phyloP scores from a whole-genome alignment of 2,888 invertebrate species.

The Harmothoe impar region DNA sequence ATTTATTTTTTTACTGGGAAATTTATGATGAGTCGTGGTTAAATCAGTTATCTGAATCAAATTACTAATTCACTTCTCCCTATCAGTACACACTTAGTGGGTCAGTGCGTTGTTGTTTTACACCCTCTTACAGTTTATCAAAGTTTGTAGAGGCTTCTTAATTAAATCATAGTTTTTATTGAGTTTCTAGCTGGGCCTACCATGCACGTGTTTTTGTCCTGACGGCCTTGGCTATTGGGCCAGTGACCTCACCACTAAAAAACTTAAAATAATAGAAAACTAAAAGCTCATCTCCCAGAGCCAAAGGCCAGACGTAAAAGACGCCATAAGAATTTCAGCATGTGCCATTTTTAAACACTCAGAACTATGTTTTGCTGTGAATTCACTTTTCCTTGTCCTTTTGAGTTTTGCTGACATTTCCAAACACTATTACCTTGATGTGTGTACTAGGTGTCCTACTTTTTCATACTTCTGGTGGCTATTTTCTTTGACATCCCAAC shows the following conservation, averaged over 20 bases:
- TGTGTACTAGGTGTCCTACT: neutral
- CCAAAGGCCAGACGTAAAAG: conserved; percentile 38
- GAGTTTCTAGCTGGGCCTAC: neutral
- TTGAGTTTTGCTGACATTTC: conserved; percentile 32
- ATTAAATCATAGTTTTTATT: neutral
- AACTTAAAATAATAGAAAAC: neutral
- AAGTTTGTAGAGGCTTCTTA: neutral
- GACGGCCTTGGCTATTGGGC: neutral
- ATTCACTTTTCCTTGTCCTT: conserved; percentile 34
- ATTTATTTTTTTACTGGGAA: too few species aligned
- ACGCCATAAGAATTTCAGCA: neutral
- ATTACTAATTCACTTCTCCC: too few species aligned
- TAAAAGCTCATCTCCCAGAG: conserved; percentile 9
- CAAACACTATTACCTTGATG: neutral
- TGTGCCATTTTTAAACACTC: conserved; percentile 33
- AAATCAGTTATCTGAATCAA: too few species aligned
- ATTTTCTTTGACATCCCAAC: neutral
- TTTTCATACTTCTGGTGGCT: neutral
- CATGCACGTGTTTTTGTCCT: neutral
- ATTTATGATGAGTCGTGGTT: too few species aligned
- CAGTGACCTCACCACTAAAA: neutral
- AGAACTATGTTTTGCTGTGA: conserved; percentile 32
- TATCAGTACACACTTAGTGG: too few species aligned
- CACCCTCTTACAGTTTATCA: too few species aligned
- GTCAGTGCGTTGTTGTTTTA: too few species aligned